Percentiles rank a stretch among this genome's conserved stretches.
Conservation (phyloP, 2,888 invertebrate species). For the Papilio protenor region DNA sequence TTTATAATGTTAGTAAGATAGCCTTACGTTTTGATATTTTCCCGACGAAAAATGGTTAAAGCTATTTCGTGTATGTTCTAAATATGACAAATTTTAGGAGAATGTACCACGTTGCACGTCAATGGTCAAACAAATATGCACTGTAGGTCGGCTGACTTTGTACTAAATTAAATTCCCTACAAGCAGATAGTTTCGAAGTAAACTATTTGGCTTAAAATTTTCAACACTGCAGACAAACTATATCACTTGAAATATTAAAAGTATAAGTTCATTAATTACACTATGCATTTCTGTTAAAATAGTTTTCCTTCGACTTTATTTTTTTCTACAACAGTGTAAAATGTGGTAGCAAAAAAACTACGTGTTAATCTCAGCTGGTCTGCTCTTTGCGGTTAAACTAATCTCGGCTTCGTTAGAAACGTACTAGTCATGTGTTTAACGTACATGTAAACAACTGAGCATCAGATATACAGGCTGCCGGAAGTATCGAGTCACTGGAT, state of each 20-base stretch:
- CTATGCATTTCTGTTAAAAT: too few relatives aligned
- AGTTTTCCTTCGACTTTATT: neutral
- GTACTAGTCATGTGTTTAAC: conserved; percentile 56
- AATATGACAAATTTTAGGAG: neutral
- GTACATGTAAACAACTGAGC: conserved; percentile 49
- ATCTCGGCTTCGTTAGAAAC: conserved; percentile 50
- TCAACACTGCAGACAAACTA: neutral
- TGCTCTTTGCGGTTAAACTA: conserved; percentile 41
- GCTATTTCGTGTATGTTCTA: neutral
- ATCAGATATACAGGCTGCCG: conserved; percentile 47
- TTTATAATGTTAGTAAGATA: too few relatives aligned
- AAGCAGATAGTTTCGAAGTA: neutral
- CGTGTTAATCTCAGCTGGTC: conserved; percentile 44
- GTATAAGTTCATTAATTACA: too few relatives aligned
- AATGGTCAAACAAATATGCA: neutral
- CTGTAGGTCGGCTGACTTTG: neutral
- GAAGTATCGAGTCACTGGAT: conserved; percentile 38
- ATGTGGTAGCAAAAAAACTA: conserved; percentile 25
- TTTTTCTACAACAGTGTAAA: neutral
- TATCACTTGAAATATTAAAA: neutral
- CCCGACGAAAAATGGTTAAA: neutral
- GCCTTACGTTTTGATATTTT: too few relatives aligned
- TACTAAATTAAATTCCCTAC: neutral
- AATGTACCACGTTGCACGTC: neutral
- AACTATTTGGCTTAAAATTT: neutral